Conservation (phyloP, 2,888 invertebrate species). For the Mesorhabditis sp. region DNA sequence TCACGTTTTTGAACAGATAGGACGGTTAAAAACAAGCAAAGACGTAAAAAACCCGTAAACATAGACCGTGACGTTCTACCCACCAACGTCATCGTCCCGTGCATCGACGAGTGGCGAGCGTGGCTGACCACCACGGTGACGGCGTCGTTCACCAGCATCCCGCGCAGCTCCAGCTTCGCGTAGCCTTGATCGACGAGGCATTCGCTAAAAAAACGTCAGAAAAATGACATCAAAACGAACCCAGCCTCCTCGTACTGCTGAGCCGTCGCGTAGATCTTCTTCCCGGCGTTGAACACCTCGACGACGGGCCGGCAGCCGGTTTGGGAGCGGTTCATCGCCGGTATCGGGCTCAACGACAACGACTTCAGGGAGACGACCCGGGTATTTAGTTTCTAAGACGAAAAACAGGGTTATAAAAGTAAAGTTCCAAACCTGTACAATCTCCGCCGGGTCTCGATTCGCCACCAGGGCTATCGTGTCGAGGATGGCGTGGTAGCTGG, state of each 20-base stretch:
- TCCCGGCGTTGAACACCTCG: slow-evolving; percentile 77
- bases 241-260: slow-evolving; percentile 86
- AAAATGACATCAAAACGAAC: slow-evolving; percentile 38
- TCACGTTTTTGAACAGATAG: too few relatives aligned
- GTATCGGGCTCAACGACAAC: slow-evolving; percentile 77
- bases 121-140: slow-evolving; percentile 74
- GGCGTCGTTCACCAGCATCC: slow-evolving; percentile 76
- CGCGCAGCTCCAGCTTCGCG: slow-evolving; percentile 70
- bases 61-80: neutral
- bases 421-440: too few relatives aligned
- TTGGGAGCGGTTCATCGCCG: slow-evolving; percentile 74
- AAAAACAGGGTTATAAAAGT: too few relatives aligned
- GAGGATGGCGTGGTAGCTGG: neutral
- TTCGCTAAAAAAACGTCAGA: slow-evolving; percentile 6
- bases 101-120: slow-evolving; percentile 58
- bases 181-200: slow-evolving; percentile 50
- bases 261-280: slow-evolving; percentile 67
- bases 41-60: neutral
- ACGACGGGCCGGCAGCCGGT: slow-evolving; percentile 90
- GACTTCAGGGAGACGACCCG: slow-evolving; percentile 78
- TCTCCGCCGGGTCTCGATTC: neutral
- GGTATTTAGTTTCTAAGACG: slow-evolving; percentile 70
- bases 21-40: too few relatives aligned
- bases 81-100: slow-evolving; percentile 21
- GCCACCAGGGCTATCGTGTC: neutral